phyloP scores from a whole-genome alignment of 2,113 vertebrate genomes.

The Charadrius vociferus region DNA sequence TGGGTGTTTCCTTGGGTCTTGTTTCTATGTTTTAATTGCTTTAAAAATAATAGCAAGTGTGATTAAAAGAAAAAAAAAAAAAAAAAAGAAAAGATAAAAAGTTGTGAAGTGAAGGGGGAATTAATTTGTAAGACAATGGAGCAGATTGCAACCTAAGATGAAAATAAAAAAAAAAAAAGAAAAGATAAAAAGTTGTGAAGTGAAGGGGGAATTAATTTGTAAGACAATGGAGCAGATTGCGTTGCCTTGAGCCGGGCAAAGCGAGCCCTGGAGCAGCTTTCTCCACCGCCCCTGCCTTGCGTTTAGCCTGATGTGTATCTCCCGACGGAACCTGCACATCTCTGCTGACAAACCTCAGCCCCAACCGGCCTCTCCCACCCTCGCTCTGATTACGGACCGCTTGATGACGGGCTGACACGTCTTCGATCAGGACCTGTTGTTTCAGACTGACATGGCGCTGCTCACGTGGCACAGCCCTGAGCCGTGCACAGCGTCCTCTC shows the following conservation, averaged over 20 bases:
- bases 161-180: not conserved
- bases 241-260: not conserved
- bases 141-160: not conserved
- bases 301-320: not conserved
- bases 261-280: not conserved
- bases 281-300: not conserved
- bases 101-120: constrained; percentile 9
- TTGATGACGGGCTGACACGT: not conserved
- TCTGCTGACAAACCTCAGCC: not conserved
- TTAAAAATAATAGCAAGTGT: constrained; percentile 9
- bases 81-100: not conserved
- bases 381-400: not conserved
- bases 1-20: constrained; percentile 54
- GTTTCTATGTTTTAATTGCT: constrained; percentile 44
- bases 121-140: constrained; percentile 12
- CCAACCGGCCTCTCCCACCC: not conserved
- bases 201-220: constrained; percentile 24
- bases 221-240: constrained; percentile 1
- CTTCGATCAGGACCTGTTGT: not conserved
- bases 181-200: not conserved
- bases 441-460: not conserved
- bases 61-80: not conserved
- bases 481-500: not conserved
- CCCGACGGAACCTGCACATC: not conserved
- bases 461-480: not conserved